Conservation (phyloP, 2,888 invertebrate species). For the Anorthoa munda region DNA sequence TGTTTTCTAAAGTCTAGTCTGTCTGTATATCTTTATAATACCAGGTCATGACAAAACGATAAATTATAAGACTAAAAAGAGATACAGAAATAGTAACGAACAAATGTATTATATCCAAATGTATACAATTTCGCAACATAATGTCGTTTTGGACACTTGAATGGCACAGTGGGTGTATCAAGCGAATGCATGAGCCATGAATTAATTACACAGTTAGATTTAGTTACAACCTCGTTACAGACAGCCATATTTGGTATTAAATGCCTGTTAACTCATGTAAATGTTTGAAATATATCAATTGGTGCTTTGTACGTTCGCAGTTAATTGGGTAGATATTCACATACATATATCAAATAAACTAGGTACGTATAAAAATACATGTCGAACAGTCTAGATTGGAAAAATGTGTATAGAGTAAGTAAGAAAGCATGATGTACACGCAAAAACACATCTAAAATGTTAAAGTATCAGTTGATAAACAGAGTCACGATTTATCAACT, state of each 20-base stretch:
- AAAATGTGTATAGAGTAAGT: neutral
- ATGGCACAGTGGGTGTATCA: conserved; percentile 60
- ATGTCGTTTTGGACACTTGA: conserved; percentile 54
- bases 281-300: conserved; percentile 58
- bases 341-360: neutral
- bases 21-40: neutral
- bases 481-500: too few relatives aligned
- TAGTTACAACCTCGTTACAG: conserved; percentile 48
- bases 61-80: conserved; percentile 17
- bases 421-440: too few relatives aligned
- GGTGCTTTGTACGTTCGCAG: conserved; percentile 17
- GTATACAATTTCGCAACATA: conserved; percentile 44
- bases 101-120: conserved; percentile 34
- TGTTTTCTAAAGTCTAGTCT: neutral
- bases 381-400: neutral
- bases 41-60: conserved; percentile 5
- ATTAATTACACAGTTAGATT: conserved; percentile 48
- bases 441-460: too few relatives aligned
- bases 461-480: too few relatives aligned
- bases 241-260: conserved; percentile 51
- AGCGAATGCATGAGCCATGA: conserved; percentile 32
- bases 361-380: neutral
- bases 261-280: conserved; percentile 50
- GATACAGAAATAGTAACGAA: conserved; percentile 10
- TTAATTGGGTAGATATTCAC: conserved; percentile 43